Conservation (phyloP, 2,113 vertebrate species). For the Cololabis saira region DNA sequence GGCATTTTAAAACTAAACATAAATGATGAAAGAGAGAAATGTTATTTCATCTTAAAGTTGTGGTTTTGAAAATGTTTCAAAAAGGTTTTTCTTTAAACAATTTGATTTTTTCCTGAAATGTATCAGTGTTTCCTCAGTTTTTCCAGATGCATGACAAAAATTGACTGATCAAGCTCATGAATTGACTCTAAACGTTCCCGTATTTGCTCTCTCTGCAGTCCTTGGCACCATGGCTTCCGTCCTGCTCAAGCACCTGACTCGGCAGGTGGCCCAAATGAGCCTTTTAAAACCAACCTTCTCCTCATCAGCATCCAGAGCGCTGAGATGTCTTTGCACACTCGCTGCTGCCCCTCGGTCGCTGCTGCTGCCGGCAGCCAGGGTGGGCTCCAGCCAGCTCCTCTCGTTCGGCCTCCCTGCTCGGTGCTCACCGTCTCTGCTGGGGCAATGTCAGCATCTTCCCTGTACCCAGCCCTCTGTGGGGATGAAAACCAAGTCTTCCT, state of each 20-base stretch:
- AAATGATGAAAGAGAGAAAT: too few relatives aligned
- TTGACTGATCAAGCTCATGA: too few relatives aligned
- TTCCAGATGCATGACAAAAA: too few relatives aligned
- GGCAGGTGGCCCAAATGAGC: constrained; percentile 60
- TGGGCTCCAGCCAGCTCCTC: neutral
- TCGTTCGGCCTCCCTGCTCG: neutral
- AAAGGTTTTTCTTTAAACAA: too few relatives aligned
- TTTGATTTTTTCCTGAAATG: too few relatives aligned
- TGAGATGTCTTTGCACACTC: constrained; percentile 57
- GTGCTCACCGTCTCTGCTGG: constrained; percentile 33
- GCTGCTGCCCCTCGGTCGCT: constrained; percentile 18
- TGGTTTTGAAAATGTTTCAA: too few relatives aligned
- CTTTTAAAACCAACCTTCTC: constrained; percentile 13
- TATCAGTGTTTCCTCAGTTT: too few relatives aligned
- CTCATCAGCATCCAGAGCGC: constrained; percentile 41
- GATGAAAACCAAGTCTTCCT: constrained; percentile 87
- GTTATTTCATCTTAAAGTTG: too few relatives aligned
- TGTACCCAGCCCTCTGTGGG: constrained; percentile 66
- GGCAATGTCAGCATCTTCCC: constrained; percentile 39
- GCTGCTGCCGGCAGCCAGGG: constrained; percentile 19
- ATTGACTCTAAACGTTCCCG: too few relatives aligned
- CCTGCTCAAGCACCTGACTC: constrained; percentile 65
- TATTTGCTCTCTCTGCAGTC: constrained; percentile 34
- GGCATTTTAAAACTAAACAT: too few relatives aligned
- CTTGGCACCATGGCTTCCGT: constrained; percentile 72